Conservation (phyloP, 2,113 vertebrate genomes). For the Oryzias curvinotus region DNA sequence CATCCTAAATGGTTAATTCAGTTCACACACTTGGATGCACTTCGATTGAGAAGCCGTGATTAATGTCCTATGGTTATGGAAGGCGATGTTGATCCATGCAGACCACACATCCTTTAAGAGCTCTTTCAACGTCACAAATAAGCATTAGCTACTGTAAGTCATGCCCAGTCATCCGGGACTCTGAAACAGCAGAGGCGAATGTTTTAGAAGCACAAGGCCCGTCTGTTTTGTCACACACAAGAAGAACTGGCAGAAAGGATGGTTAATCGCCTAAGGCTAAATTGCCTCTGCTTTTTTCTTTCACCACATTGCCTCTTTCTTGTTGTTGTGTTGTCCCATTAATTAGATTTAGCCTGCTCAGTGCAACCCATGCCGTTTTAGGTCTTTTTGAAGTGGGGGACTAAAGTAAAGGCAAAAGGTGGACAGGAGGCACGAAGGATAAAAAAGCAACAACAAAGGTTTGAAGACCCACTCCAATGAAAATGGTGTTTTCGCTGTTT, state of each 20-base stretch:
- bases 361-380: constrained; percentile 61
- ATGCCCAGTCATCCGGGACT: constrained; percentile 37
- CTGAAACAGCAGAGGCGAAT: constrained; percentile 36
- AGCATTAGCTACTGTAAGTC: constrained; percentile 9
- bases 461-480: background rate
- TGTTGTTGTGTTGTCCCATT: constrained; percentile 65
- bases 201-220: constrained; percentile 41
- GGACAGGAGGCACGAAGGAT: constrained; percentile 5
- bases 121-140: constrained; percentile 18
- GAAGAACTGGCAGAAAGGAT: constrained; percentile 41
- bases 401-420: constrained; percentile 8
- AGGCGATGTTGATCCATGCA: constrained; percentile 17
- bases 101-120: constrained; percentile 19
- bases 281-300: constrained; percentile 47
- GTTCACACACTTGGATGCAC: constrained; percentile 2
- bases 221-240: constrained; percentile 49
- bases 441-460: constrained; percentile 16
- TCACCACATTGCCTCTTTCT: constrained; percentile 53
- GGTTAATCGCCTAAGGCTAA: constrained; percentile 62
- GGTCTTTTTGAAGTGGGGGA: constrained; percentile 43
- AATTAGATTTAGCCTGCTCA: constrained; percentile 74
- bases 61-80: background rate
- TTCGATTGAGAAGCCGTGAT: constrained; percentile 5
- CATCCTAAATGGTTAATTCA: constrained; percentile 13
- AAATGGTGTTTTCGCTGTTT: too few relatives aligned